Evolutionary conservation across 2,888 invertebrate species (phyloP), one percentile per base, ranked within the genome.

Genomic region (Thereva nobilitata): DNA sequence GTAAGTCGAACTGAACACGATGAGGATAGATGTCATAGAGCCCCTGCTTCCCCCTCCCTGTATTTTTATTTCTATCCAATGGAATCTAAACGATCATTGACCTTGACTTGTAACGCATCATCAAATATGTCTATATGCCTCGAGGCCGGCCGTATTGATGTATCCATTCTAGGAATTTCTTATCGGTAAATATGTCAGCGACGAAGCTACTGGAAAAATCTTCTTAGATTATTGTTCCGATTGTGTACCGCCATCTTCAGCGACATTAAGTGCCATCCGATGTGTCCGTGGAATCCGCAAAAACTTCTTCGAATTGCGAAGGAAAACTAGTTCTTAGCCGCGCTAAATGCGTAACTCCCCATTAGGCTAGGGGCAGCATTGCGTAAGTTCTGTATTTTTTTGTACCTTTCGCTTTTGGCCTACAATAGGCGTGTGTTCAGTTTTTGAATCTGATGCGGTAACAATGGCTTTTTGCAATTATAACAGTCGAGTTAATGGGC

Each of bases 81-180:
- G 65, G 68, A 68, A 68, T 68, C 50, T 59, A 61, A 65, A 68
- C 68, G 68, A 66, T 66, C 68, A 68, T 68, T 68, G 68, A 68
- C 68, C 68, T 68, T 68, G 68, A 68, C 61, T 23, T 59, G 55
- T 49, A 59, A 68, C 66, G 54, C 44, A 68, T 55, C 56, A 64
- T 67, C 55, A 50, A 45, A 40, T 38, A 44, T 45, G 40, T 54
- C 54, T 55, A 54, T 23, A 23, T 23, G 23, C 23, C 23, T 55
- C 54, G 63, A 64, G 63, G 53, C 53, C 53, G 63, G 9, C 9
- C 45, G 47, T 38, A 12, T 8, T 37, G 47, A 6, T 8, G n/a
- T 38, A 35, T 8, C 8, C 5, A 23, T 41, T 12, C 41, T 12
- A 34, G 35, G 42, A 35, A 49, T 52, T 38, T 5, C 10, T 53